phyloP scores from a whole-genome alignment of 2,888 invertebrate species.

The Ectemnius lituratus region DNA sequence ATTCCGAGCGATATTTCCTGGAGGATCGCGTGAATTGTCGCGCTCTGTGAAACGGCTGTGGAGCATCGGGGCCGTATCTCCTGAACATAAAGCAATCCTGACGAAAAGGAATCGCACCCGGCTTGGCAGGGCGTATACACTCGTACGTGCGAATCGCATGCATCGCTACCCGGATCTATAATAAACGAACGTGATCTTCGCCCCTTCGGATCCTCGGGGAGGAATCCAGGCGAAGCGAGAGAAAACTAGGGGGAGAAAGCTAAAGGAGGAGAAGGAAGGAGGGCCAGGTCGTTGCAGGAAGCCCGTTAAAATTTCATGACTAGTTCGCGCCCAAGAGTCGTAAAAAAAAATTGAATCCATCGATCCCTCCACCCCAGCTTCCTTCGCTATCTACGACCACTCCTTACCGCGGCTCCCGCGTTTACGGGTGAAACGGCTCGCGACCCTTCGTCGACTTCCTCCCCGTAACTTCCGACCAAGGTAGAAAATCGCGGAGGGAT shows the following conservation, averaged over 20 bases:
- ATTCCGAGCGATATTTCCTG: slow-evolving; percentile 17
- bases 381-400: too few relatives aligned
- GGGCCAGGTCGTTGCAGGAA: slow-evolving; percentile 54
- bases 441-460: slow-evolving; percentile 1
- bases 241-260: too few relatives aligned
- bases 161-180: slow-evolving; percentile 54
- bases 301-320: slow-evolving; percentile 68
- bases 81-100: slow-evolving; percentile 43
- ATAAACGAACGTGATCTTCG: slow-evolving; percentile 59
- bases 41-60: not conserved
- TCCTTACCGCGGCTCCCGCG: not conserved
- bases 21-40: slow-evolving; percentile 21
- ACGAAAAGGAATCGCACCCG: slow-evolving; percentile 45
- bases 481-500: not conserved
- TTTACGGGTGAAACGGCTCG: not conserved
- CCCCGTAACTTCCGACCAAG: too few relatives aligned
- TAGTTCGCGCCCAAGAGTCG: slow-evolving; percentile 59
- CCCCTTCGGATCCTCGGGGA: slow-evolving; percentile 49
- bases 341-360: slow-evolving; percentile 71
- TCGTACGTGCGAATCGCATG: slow-evolving; percentile 48
- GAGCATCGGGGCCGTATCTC: slow-evolving; percentile 22
- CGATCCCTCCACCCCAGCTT: slow-evolving; percentile 53
- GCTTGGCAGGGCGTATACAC: slow-evolving; percentile 25
- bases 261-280: not conserved
- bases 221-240: slow-evolving; percentile 37